Percentiles rank a stretch among this genome's conserved stretches.
Conservation (phyloP, 2,888 invertebrate species). For the Catocala nupta region DNA sequence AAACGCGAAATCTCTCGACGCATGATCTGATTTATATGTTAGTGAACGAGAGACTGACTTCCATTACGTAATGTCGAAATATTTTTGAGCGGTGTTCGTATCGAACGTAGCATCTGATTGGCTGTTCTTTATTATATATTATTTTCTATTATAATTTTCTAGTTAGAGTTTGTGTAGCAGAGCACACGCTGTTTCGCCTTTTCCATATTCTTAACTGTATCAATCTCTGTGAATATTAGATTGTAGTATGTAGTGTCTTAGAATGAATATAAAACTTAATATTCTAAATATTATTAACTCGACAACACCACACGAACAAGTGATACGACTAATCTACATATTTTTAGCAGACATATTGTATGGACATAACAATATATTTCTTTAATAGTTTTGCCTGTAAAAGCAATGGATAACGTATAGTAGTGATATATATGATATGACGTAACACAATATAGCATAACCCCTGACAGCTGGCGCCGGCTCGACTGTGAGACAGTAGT, state of each 20-base stretch:
- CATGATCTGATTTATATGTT: conserved; percentile 59
- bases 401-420: conserved; percentile 72
- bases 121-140: conserved; percentile 65
- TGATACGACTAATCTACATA: conserved; percentile 83
- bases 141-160: conserved; percentile 58
- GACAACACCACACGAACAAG: conserved; percentile 84
- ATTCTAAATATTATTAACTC: conserved; percentile 83
- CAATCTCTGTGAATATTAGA: conserved; percentile 86
- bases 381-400: conserved; percentile 78
- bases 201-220: conserved; percentile 76
- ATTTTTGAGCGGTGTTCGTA: conserved; percentile 56
- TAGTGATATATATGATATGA: conserved; percentile 51
- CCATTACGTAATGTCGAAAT: conserved; percentile 46
- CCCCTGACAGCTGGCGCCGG: conserved; percentile 65
- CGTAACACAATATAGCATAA: conserved; percentile 62
- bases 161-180: conserved; percentile 69
- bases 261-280: conserved; percentile 77
- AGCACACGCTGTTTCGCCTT: conserved; percentile 81
- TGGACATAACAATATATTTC: conserved; percentile 72
- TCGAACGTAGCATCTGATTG: conserved; percentile 57
- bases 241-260: conserved; percentile 84
- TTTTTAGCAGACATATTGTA: conserved; percentile 71
- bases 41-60: conserved; percentile 55
- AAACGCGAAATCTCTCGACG: conserved; percentile 57
- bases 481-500: conserved; percentile 72